Evolutionary conservation across 1,140 invertebrate genomes (phyloP).

Genomic region (Aphelenchoides fujianensis): DNA sequence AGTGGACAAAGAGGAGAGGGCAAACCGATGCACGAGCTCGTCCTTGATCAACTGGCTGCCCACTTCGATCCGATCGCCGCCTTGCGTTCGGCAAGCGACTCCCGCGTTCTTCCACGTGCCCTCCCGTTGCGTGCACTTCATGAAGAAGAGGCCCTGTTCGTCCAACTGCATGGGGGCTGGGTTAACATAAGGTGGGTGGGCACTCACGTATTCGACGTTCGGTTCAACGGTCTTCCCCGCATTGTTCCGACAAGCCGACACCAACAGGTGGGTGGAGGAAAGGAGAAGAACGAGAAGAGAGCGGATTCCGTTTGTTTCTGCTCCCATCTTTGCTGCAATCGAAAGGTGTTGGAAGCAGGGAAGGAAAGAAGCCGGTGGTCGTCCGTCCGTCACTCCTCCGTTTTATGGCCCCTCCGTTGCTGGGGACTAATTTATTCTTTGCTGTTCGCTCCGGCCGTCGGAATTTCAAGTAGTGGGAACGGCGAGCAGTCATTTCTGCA

Average conservation of each 20-base stretch:
- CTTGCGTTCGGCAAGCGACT: background rate
- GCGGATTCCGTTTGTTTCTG: too few species aligned
- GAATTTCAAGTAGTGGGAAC: too few species aligned
- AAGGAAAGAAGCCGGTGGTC: too few species aligned
- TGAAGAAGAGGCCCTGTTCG: background rate
- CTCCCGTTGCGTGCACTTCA: constrained; percentile 7
- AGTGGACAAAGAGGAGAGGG: too few species aligned
- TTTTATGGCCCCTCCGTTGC: too few species aligned
- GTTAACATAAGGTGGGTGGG: too few species aligned
- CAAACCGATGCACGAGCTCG: background rate
- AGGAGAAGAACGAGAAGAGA: background rate
- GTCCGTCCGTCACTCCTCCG: too few species aligned
- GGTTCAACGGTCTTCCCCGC: background rate
- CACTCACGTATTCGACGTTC: constrained; percentile 5
- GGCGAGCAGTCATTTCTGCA: too few species aligned
- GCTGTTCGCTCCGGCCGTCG: too few species aligned
- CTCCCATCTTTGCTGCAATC: too few species aligned
- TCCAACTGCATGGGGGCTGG: background rate
- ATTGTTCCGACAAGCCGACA: background rate
- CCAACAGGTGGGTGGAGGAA: background rate
- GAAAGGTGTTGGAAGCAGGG: too few species aligned
- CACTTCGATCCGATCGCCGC: background rate
- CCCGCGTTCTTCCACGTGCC: background rate
- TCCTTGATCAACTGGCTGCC: background rate
- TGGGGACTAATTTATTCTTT: too few species aligned